Evolutionary conservation across 2,113 vertebrate genomes (phyloP).

Genomic region (Zonotrichia leucophrys): DNA sequence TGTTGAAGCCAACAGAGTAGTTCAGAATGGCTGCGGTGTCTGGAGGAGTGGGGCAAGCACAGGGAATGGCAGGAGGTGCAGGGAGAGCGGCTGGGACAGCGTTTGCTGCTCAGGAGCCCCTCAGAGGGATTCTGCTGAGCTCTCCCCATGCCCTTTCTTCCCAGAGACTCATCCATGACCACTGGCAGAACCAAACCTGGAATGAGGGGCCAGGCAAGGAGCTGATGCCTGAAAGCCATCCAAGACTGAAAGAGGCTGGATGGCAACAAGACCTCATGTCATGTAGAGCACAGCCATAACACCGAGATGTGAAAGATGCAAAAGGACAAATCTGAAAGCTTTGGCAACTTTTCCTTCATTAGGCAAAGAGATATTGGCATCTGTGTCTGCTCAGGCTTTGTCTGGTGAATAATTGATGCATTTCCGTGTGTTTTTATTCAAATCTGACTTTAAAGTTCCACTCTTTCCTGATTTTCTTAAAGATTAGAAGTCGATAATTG

Average conservation of each 20-base stretch:
- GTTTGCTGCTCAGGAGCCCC: not conserved
- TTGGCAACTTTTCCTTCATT: not conserved
- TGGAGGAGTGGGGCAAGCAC: not conserved
- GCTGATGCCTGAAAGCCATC: not conserved
- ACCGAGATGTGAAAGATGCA: not conserved
- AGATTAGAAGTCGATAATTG: constrained; percentile 16
- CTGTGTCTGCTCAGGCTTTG: constrained; percentile 52
- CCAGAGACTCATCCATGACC: not conserved
- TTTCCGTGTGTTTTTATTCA: constrained; percentile 57
- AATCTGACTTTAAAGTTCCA: constrained; percentile 55
- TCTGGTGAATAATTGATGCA: constrained; percentile 67
- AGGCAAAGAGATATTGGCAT: constrained; percentile 58
- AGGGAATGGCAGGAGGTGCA: not conserved
- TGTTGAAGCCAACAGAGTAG: not conserved
- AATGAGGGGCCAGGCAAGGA: not conserved
- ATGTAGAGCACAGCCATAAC: not conserved
- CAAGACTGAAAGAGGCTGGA: not conserved
- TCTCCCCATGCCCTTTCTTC: not conserved
- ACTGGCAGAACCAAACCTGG: not conserved
- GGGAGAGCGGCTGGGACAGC: not conserved
- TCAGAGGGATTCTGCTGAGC: not conserved
- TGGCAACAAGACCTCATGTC: not conserved
- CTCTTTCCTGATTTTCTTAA: not conserved
- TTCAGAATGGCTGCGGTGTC: not conserved
- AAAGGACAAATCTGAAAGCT: constrained; percentile 10